These are phyloP conservation scores for Azemiops feae DNA, from an alignment of 2,113 vertebrate species.

Conservation along the genomic window DNA sequence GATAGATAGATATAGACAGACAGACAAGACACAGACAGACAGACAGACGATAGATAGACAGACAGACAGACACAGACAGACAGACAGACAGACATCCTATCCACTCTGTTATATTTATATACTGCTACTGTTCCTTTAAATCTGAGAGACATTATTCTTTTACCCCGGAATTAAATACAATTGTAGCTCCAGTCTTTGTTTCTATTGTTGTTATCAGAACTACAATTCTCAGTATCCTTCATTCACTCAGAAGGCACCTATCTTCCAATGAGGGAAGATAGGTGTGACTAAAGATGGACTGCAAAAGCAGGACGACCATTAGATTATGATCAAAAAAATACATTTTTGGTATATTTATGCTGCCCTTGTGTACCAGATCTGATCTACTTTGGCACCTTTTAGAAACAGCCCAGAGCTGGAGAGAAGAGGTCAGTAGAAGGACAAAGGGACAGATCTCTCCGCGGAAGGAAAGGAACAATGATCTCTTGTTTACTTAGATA, in stretches of 20 bases:
- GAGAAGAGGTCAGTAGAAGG: not conserved
- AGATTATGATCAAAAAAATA: not conserved
- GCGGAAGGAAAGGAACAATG: not conserved
- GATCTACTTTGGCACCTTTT: not conserved
- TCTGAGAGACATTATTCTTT: not conserved
- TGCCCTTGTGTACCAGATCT: not conserved
- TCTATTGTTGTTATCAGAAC: not conserved
- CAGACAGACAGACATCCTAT: not conserved
- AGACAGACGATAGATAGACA: no score
- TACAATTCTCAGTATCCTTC: not conserved
- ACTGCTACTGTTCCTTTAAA: not conserved
- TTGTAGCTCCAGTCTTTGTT: not conserved
- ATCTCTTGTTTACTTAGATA: not conserved
- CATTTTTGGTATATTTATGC: not conserved
- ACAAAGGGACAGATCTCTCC: not conserved
- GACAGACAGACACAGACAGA: not conserved
- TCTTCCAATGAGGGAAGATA: not conserved
- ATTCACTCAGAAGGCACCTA: not conserved
- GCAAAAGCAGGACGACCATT: not conserved
- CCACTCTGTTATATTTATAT: not conserved
- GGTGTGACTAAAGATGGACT: not conserved
- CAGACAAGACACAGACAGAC: no score
- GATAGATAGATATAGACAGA: not conserved
- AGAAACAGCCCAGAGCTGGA: not conserved
- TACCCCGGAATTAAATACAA: not conserved